These are phyloP conservation scores for Eospalax fontanierii DNA, from an alignment of 2,797 vertebrate genomes.

Conservation along the genomic window DNA sequence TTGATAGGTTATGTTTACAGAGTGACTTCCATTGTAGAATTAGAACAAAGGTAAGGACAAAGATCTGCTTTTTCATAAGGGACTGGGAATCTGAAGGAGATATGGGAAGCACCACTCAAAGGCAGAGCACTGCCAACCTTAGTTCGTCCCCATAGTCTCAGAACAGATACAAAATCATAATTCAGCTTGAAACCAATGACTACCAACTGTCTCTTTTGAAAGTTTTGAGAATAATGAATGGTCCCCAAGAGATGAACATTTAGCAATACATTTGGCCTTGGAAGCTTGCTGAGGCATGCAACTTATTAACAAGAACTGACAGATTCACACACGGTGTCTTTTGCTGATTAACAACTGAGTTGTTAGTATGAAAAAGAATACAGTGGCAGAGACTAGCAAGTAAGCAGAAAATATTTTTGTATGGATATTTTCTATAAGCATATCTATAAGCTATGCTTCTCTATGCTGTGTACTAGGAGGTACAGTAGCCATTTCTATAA, in stretches of 20 bases:
- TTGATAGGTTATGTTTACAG: neutral
- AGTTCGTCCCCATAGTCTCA: neutral
- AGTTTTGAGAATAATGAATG: constrained; percentile 5
- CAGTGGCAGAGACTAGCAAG: neutral
- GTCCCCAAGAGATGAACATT: neutral
- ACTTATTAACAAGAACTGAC: neutral
- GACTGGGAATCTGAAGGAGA: neutral
- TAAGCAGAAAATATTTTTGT: neutral
- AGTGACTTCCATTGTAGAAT: neutral
- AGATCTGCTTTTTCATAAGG: neutral
- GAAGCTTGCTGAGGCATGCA: neutral
- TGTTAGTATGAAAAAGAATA: neutral
- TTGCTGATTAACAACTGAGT: neutral
- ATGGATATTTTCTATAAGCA: neutral
- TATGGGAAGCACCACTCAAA: neutral
- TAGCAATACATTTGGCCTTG: neutral
- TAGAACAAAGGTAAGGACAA: neutral
- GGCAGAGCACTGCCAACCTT: neutral
- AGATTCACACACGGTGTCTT: constrained; percentile 33
- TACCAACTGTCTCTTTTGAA: neutral
- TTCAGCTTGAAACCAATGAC: neutral
- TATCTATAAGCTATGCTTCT: neutral
- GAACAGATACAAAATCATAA: neutral
- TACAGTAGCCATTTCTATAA: neutral
- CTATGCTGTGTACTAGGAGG: neutral